Base-by-base conservation (phyloP, 2,888 invertebrate species). In the Caenorhabditis sinica region DNA sequence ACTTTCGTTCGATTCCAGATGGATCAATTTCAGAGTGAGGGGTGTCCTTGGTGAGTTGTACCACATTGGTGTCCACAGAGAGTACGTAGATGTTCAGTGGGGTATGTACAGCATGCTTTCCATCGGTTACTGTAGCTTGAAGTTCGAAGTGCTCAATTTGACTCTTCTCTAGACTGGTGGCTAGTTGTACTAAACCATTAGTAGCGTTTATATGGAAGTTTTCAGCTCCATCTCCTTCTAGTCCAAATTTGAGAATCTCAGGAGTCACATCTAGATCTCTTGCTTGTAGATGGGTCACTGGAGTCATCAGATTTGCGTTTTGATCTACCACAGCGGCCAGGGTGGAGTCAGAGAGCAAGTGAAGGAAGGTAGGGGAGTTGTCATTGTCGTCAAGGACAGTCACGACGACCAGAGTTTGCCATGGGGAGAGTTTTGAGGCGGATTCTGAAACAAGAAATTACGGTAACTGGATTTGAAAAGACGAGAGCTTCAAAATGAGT, bases 301-400 rank as follows among this genome's bases (percentile, higher is more conserved):
- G 85, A 13, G 87, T 90, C 68, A 88, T 69, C 9, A 86, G 17
- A 9, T 82, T 84, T 1, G 88, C 83, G 30, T 91, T 90, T 79
- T 87, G 87, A 79, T 92, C 90, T 30, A 92, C 87, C 0, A 87
- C 75, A 23, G 90, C 90, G 8, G 90, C 88, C 11, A 89, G 81
- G 0, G 83, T 75, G 1, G 87, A 88, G 51, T 90, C 88, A 2
- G 73, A 33, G 30, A 82, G 87, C 11, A 90, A 72, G 51, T 88
- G 87, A 1, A 86, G 81, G 82, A 92, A 90, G 8, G 58, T 43
- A 0, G 92, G 92, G 5, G 87, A 56, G 51, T 92, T 92, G 88
- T 92, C 92, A 81, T 92, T 92, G n/a, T 89, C 89, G 65, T 92
- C 91, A 5, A 90, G 58, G 5, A 92, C 90, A 11, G 84, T 77